Evolutionary conservation across 2,113 vertebrate species (phyloP).

Genomic region (Pao palembangensis): DNA sequence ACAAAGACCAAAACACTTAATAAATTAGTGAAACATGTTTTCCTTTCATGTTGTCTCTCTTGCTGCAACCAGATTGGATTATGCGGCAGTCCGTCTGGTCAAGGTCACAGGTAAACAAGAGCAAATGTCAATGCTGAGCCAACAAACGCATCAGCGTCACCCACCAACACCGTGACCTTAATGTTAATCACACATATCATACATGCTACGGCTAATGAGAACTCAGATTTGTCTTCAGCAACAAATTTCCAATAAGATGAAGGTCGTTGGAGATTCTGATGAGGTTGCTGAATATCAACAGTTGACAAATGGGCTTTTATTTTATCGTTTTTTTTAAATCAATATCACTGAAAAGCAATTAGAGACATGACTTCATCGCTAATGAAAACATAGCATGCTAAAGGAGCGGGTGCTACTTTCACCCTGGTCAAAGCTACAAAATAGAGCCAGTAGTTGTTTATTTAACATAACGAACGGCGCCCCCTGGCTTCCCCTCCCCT

Average conservation of each 20-base stretch:
- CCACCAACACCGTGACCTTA: slow-evolving; percentile 22
- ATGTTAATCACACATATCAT: not conserved
- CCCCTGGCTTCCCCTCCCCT: slow-evolving; percentile 34
- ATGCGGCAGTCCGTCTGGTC: not conserved
- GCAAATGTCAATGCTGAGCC: not conserved
- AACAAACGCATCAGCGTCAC: not conserved
- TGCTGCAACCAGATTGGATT: not conserved
- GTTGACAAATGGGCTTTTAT: slow-evolving; percentile 61
- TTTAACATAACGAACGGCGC: slow-evolving; percentile 54
- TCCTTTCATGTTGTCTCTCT: too few relatives aligned
- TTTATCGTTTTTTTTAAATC: slow-evolving; percentile 65
- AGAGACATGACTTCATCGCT: slow-evolving; percentile 68
- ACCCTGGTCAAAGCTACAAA: slow-evolving; percentile 30
- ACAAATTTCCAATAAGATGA: slow-evolving; percentile 42
- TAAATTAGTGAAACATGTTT: not conserved
- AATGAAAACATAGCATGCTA: slow-evolving; percentile 45
- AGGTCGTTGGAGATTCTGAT: slow-evolving; percentile 68
- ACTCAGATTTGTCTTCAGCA: not conserved
- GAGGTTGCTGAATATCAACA: slow-evolving; percentile 70
- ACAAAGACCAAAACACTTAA: not conserved
- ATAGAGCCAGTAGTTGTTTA: slow-evolving; percentile 51
- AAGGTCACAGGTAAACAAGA: slow-evolving; percentile 9
- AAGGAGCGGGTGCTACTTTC: slow-evolving; percentile 46
- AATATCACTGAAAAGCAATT: slow-evolving; percentile 68
- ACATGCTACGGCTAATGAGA: slow-evolving; percentile 4